Base-by-base conservation (phyloP, 2,888 invertebrate species). In the Ferrisia virgata region DNA sequence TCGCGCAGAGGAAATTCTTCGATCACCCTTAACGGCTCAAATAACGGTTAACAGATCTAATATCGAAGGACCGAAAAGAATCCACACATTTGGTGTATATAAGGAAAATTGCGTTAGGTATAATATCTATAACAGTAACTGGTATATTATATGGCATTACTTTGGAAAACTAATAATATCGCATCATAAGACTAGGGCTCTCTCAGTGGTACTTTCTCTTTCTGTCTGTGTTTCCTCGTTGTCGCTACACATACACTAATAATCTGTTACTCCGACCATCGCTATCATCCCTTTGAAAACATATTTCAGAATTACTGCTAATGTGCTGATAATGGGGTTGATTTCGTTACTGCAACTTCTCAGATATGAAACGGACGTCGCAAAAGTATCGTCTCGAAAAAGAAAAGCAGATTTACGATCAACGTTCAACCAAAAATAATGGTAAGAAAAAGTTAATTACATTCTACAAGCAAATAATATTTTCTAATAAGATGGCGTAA, bases 221-320 rank as follows among this genome's bases (percentile, higher is more conserved):
- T 81, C 81, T 47, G 40, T 47, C 40, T 36, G 79, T 79, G 79
- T 79, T 47, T 39, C 39, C 79, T 39, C 40, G 79, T 40, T 28
- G 79, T 31, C 31, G 79, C 40, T 33, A 82, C 82, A 82, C 40
- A 72, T 69, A 69, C 82, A 82, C 82, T 82, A 82, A 82, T 82
- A 82, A 82, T 82, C 82, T 82, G 69, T 39, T 64, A 82, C 69
- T 69, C 82, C 36, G 82, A 43, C 82, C 82, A 43, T 72, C 82
- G 82, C 82, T 82, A 82, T 82, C 82, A 82, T 84, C 79, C 84
- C 79, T 84, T 69, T 79, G 79, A 84, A 84, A 84, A 84, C 84
- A 84, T 84, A 84, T 84, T 84, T 84, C 79, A 84, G 84, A 84
- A 84, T 84, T 84, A 84, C 79, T 79, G 84, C 84, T 84, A 84